Percentiles rank a stretch among this genome's conserved stretches.
These are phyloP conservation scores for Aporophyla nigra DNA, from an alignment of 2,888 invertebrate species.

Conservation along the genomic window DNA sequence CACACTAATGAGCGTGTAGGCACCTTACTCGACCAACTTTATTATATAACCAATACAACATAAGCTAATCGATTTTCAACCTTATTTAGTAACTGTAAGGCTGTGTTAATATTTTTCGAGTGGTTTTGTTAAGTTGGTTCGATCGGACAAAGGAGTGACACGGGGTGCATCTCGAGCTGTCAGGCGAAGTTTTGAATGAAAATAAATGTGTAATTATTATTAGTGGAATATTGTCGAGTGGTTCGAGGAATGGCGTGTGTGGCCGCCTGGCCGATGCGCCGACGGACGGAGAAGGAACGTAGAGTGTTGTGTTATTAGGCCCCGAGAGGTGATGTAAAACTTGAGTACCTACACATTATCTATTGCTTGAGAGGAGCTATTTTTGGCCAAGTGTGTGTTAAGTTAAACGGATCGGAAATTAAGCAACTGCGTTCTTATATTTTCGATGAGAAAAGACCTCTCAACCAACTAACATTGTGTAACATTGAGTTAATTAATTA, in stretches of 20 bases:
- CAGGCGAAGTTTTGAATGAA: conserved; percentile 86
- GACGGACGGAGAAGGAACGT: conserved; percentile 65
- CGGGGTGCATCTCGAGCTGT: conserved; percentile 86
- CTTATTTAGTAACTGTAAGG: conserved; percentile 62
- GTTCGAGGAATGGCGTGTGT: conserved; percentile 82
- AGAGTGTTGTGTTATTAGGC: conserved; percentile 82
- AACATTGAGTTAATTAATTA: neutral
- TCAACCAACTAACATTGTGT: neutral
- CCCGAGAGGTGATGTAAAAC: conserved; percentile 63
- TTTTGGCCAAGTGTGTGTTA: conserved; percentile 34
- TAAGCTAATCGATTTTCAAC: conserved; percentile 63
- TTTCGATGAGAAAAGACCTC: neutral
- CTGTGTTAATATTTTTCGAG: conserved; percentile 11
- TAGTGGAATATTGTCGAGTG: conserved; percentile 80
- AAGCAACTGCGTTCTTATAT: conserved; percentile 7
- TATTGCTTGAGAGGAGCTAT: conserved; percentile 33
- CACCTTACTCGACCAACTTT: conserved; percentile 78
- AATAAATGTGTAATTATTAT: conserved; percentile 88
- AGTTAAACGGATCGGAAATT: conserved; percentile 25
- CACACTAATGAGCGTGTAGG: conserved; percentile 89
- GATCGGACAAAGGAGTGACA: conserved; percentile 83
- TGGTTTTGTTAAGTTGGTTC: conserved; percentile 67
- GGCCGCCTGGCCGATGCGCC: conserved; percentile 71
- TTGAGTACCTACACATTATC: conserved; percentile 44
- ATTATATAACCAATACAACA: conserved; percentile 38